A percentile compares a stretch with the other conserved stretches of the same genome.
Conservation (phyloP, 1,140 invertebrate species). For the Tigriopus japonicus region DNA sequence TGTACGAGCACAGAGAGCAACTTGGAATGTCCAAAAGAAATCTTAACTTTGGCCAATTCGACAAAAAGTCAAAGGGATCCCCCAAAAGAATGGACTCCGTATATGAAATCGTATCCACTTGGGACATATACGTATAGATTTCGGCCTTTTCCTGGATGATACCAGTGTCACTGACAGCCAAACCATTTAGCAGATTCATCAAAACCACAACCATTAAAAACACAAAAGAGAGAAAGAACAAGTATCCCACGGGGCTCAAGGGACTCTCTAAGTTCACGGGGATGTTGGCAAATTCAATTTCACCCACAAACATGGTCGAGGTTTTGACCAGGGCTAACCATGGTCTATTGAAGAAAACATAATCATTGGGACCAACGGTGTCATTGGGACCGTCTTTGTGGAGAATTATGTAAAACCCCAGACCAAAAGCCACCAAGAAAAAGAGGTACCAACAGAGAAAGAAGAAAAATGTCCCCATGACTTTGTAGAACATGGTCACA, state of each 20-base stretch:
- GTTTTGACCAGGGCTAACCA: constrained; percentile 6
- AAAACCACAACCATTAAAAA: constrained; percentile 22
- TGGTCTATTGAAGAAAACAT: constrained; percentile 3
- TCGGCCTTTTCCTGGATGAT: constrained; percentile 2
- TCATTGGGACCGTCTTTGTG: not conserved
- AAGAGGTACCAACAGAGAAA: not conserved
- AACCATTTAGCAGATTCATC: constrained; percentile 22
- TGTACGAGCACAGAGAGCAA: not conserved
- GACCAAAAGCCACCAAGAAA: not conserved
- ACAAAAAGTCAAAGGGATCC: constrained; percentile 17
- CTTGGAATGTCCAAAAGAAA: not conserved
- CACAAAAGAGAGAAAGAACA: constrained; percentile 21
- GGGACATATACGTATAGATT: constrained; percentile 26
- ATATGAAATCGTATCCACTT: constrained; percentile 44
- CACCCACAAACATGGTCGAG: constrained; percentile 6
- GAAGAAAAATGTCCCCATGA: constrained; percentile 1
- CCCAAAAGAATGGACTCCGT: constrained; percentile 45
- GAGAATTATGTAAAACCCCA: constrained; percentile 3
- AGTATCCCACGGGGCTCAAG: not conserved
- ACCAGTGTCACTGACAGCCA: constrained; percentile 21
- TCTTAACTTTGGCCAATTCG: constrained; percentile 1
- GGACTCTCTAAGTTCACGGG: not conserved
- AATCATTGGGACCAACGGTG: not conserved
- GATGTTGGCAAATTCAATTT: constrained; percentile 5
- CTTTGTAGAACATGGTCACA: constrained; percentile 1